Conservation (phyloP, 2,797 vertebrate species). For the Galaxias olidus region DNA sequence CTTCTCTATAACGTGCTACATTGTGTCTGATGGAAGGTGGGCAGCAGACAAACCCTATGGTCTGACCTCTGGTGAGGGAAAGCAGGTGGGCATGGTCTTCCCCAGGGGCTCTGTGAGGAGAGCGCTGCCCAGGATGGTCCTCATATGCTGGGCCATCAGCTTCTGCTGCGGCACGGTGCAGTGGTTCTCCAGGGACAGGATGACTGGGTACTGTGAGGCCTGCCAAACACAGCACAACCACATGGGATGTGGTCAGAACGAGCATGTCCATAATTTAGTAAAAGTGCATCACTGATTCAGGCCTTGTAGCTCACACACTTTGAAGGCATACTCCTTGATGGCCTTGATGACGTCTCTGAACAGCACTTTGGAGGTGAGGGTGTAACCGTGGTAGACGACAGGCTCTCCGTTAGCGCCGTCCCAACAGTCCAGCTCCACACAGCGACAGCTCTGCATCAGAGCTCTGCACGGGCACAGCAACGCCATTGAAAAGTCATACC, state of each 20-base stretch:
- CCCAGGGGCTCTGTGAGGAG: conserved; percentile 81
- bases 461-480: conserved; percentile 72
- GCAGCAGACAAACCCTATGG: neutral
- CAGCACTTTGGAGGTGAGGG: conserved; percentile 93
- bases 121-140: conserved; percentile 81
- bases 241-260: neutral
- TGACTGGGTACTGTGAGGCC: conserved; percentile 90
- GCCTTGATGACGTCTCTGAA: conserved; percentile 89
- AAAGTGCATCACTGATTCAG: no score
- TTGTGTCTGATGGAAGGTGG: neutral
- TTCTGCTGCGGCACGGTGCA: conserved; percentile 90
- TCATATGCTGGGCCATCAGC: conserved; percentile 85
- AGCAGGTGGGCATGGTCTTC: conserved; percentile 62
- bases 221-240: conserved; percentile 49
- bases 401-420: conserved; percentile 89
- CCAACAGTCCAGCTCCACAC: conserved; percentile 96
- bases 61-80: conserved; percentile 92
- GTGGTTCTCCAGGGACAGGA: conserved; percentile 97
- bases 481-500: neutral
- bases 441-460: conserved; percentile 92
- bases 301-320: neutral
- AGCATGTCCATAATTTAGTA: neutral
- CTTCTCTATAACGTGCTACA: no score
- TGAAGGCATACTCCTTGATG: conserved; percentile 85
- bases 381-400: conserved; percentile 93